phyloP scores from a whole-genome alignment of 2,888 invertebrate genomes.

The Chloroclystis v-ata region DNA sequence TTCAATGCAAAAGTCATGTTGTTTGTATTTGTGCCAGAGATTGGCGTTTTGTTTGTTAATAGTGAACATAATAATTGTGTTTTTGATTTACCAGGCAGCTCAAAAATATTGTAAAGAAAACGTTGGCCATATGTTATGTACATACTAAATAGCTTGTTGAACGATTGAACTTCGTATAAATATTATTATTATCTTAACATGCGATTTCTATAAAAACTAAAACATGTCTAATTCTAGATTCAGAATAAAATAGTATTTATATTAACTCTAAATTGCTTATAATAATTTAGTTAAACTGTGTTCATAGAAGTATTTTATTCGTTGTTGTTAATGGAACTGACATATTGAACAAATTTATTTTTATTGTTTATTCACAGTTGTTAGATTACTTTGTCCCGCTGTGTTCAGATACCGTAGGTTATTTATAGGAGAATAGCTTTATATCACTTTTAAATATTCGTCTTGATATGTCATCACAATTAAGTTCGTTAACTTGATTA shows the following conservation, averaged over 20 bases:
- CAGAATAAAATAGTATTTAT: not conserved
- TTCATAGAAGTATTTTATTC: conserved; percentile 26
- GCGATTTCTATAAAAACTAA: too few species aligned
- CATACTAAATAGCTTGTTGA: conserved; percentile 27
- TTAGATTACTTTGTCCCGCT: conserved; percentile 37
- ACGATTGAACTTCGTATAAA: too few species aligned
- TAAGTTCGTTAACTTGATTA: conserved; percentile 10
- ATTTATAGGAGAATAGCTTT: conserved; percentile 34
- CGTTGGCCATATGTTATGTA: conserved; percentile 40
- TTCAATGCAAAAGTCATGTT: conserved; percentile 52
- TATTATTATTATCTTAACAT: too few species aligned
- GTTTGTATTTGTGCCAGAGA: conserved; percentile 26
- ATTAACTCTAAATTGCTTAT: conserved; percentile 14
- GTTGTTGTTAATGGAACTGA: conserved; percentile 1
- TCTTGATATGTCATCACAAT: conserved; percentile 34
- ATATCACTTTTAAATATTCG: too few species aligned
- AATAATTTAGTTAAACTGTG: conserved; percentile 32
- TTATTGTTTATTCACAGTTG: conserved; percentile 12
- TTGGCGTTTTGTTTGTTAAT: conserved; percentile 6
- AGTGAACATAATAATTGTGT: conserved; percentile 5
- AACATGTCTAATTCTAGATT: too few species aligned
- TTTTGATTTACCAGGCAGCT: conserved; percentile 38
- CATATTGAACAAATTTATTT: conserved; percentile 11
- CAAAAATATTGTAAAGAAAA: conserved; percentile 34
- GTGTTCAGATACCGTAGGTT: conserved; percentile 64